Conservation (phyloP, 2,113 vertebrate species). For the Pogonocichla stellata region DNA sequence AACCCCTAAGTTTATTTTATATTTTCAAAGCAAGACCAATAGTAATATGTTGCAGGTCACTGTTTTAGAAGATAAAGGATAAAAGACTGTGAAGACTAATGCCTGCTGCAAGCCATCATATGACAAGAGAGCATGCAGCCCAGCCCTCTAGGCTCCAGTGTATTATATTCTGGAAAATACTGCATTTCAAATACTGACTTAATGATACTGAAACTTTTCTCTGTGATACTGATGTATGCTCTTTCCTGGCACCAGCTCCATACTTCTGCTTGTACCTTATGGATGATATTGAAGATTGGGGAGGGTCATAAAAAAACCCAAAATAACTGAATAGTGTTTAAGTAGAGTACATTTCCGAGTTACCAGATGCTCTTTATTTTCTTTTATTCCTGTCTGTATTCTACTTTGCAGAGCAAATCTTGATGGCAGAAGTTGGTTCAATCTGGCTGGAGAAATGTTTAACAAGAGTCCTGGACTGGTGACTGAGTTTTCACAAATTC, state of each 20-base stretch:
- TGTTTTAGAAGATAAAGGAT: background rate
- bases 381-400: background rate
- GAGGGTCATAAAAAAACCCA: background rate
- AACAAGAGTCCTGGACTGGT: background rate
- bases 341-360: background rate
- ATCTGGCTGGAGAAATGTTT: background rate
- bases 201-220: background rate
- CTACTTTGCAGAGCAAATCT: background rate
- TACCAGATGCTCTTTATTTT: background rate
- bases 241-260: background rate
- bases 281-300: background rate
- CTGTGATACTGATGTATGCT: background rate
- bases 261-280: background rate
- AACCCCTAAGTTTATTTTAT: background rate
- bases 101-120: background rate
- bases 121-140: background rate
- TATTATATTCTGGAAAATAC: background rate
- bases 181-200: background rate
- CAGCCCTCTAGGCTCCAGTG: background rate
- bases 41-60: background rate
- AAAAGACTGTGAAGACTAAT: background rate
- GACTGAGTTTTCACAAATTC: background rate
- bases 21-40: background rate
- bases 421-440: background rate
- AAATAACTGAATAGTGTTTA: background rate